Base-by-base conservation (phyloP, 1,140 invertebrate genomes). In the Rhyacophila brunnea region DNA sequence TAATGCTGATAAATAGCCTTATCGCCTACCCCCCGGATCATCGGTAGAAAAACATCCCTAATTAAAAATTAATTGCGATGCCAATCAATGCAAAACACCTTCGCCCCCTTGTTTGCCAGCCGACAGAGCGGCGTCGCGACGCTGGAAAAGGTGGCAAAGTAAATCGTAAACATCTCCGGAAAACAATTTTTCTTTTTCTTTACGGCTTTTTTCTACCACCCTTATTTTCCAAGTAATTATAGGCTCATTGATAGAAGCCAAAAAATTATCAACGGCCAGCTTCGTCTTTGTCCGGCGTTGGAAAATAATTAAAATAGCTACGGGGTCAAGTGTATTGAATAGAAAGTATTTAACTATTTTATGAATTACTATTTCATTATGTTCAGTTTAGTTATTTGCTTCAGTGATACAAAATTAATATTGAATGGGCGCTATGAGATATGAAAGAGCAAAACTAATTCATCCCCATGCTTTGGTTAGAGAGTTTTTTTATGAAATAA, bases 21-120 rank as follows among this genome's bases (percentile, higher is more conserved):
- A 20, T 18, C 50, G 45, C 47, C 40, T 28, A 44, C 43, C 54
- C 45, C 15, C 15, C 43, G 50, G 50, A 62, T 62, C 42, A 63
- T 57, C 34, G 53, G 35, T 43, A 53, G 52, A 60, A 64, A 64
- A 64, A 64, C 62, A 64, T 64, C 62, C 19, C 56, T 64, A 64
- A 64, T 64, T 64, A 64, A 64, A 64, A 64, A 60, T 60, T 64
- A 64, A 64, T 64, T 64, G 62, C 48, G 32, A 17, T 14, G 35
- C 62, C 46, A 56, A 55, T 59, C 56, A 59, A 64, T 55, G 51
- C 56, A 54, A 54, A 59, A 56, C 61, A 64, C 61, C 56, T 57
- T 52, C 35, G 52, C 42, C 44, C 55, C 43, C 43, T 43, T 58
- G 54, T 62, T 62, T 34, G 23, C 48, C 20, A 23, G 28, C 50